phyloP scores from a whole-genome alignment of 1,140 invertebrate genomes.

The Micrasema longulum region DNA sequence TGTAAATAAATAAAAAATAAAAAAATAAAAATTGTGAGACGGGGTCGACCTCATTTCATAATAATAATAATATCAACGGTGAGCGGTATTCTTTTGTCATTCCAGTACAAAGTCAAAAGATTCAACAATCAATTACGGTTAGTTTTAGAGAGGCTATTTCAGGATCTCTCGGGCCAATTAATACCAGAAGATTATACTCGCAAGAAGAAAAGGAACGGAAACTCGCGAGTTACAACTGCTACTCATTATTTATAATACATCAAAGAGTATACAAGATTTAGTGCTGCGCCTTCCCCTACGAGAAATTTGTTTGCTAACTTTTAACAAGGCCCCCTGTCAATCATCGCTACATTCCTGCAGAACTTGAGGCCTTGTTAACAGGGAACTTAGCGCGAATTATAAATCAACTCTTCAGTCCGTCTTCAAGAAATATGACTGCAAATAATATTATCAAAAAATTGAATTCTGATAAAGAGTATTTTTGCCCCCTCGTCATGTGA shows the following conservation, averaged over 20 bases:
- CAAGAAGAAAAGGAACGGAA: constrained; percentile 8
- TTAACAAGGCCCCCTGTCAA: constrained; percentile 55
- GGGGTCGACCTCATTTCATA: too few relatives aligned
- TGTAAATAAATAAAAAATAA: too few relatives aligned
- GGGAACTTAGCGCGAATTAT: background rate
- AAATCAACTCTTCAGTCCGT: too few relatives aligned
- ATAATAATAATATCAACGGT: too few relatives aligned
- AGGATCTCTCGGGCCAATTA: constrained; percentile 6
- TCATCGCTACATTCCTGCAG: constrained; percentile 45
- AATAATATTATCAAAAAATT: too few relatives aligned
- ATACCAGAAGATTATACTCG: background rate
- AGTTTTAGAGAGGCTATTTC: background rate
- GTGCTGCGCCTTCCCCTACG: constrained; percentile 50
- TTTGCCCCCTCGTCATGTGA: too few relatives aligned
- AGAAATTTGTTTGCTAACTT: constrained; percentile 56
- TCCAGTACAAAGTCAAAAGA: too few relatives aligned
- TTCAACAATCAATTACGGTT: background rate
- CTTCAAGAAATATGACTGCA: too few relatives aligned
- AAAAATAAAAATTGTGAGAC: too few relatives aligned
- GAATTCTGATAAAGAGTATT: too few relatives aligned
- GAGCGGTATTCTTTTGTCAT: too few relatives aligned
- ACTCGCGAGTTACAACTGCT: constrained; percentile 33
- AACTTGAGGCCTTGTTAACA: constrained; percentile 14
- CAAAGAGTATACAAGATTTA: constrained; percentile 54
- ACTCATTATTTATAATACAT: constrained; percentile 54